Evolutionary conservation across 2,113 vertebrate genomes (phyloP), one percentile per base, ranked within the genome.

Genomic region (Corythornis vintsioides): DNA sequence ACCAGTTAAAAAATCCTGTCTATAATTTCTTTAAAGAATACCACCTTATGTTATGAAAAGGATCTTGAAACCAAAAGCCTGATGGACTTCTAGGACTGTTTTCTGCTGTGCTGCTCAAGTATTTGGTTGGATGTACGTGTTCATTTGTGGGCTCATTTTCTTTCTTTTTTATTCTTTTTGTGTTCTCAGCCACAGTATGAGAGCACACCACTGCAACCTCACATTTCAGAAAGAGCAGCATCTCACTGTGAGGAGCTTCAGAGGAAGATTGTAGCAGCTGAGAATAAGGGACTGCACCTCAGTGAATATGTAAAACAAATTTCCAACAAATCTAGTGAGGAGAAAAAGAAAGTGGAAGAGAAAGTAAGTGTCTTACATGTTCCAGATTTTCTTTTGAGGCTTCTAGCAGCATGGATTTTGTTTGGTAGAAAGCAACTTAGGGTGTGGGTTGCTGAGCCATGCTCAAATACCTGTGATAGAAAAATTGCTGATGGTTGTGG

Each of bases 281-380:
- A 99, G 94, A 98, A 97, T 90, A 98, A 99, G 86, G 97, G 98
- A 31, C 86, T 98, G 38, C 98, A 98, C 14, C 96, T 99, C 86
- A 98, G 97, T 76, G 98, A 99, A 83, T 97, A 98, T 76, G 97
- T 98, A 91, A 99, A 98, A 88, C 98, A 99, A 81, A 98, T 98
- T 94, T 95, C 98, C 70, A 98, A 97, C 64, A 99, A 98, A 94
- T 98, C 98, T 55, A 97, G 94, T 28, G 99, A 99, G 69, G 99
- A 99, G 86, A 98, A 98, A 78, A 98, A 98, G 94, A 99, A 99
- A 95, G 97, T 99, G 97, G 99, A 99, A 78, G 99, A 99, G 85
- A 99, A 99, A 98, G 99, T 99, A 95, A 84, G 95, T 93, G 48
- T 63, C 33, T 88, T 73, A 83, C 9, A 3, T 64, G 20, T 81